phyloP scores from a whole-genome alignment of 2,113 vertebrate species.

The Rhynchomys soricoides region DNA sequence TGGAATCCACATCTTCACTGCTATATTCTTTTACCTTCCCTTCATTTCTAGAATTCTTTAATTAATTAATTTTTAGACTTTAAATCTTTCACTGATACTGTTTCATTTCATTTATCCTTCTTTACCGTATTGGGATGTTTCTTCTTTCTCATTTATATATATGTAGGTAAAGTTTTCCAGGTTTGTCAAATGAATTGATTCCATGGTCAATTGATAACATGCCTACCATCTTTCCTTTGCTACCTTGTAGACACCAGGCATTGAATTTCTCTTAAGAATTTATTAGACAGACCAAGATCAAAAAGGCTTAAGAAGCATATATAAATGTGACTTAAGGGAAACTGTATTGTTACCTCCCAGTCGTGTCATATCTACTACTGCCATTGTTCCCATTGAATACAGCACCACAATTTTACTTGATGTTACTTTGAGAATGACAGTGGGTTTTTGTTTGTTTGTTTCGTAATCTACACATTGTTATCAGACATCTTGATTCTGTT shows the following conservation, averaged over 20 bases:
- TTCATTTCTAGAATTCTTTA: neutral
- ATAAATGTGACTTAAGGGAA: neutral
- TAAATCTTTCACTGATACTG: constrained; percentile 3
- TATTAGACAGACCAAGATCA: neutral
- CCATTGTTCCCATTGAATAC: constrained; percentile 6
- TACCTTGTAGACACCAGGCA: constrained; percentile 11
- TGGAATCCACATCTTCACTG: neutral
- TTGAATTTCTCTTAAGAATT: constrained; percentile 31
- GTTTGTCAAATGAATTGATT: constrained; percentile 45
- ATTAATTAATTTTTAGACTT: neutral
- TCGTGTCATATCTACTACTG: neutral
- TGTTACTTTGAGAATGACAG: constrained; percentile 39
- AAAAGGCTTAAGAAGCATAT: constrained; percentile 7
- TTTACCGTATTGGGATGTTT: neutral
- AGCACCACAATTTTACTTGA: neutral
- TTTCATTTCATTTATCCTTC: constrained; percentile 48
- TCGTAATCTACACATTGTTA: neutral
- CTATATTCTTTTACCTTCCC: neutral
- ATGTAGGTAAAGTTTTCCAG: constrained; percentile 6
- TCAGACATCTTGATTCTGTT: constrained; percentile 56
- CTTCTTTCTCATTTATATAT: constrained; percentile 22
- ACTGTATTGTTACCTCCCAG: neutral
- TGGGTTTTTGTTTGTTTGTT: neutral
- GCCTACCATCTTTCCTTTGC: neutral
- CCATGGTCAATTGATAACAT: constrained; percentile 17